Evolutionary conservation across 2,113 vertebrate genomes (phyloP), one percentile per base, ranked within the genome.

Genomic region (Myiozetetes cayanensis): DNA sequence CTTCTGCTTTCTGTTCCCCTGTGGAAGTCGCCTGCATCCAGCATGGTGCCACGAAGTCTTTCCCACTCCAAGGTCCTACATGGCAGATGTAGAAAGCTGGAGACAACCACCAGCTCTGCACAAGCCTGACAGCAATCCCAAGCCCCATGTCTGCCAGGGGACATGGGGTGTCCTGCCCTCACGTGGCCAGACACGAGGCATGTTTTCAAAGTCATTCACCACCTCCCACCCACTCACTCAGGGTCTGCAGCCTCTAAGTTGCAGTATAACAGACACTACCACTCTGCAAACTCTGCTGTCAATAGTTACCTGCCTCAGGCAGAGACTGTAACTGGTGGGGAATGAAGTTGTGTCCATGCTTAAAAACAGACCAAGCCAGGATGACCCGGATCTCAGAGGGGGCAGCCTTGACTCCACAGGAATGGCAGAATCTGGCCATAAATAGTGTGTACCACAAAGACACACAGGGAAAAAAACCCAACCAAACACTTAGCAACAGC

Each of bases 151-250:
- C 30, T 76, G 71, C 41, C 50, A 62, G 59, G 31, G 44, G 61
- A 44, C 39, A 10, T 8, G 19, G 15, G 12, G 9, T 23, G 20
- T 62, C 50, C 63, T 88, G 90, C 59, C 53, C 10, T n/a, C 63
- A 35, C 0, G 0, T 43, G 59, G n/a, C 53, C 80, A 39, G 67
- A 73, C 89, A 78, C 0, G 0, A 16, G n/a, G 31, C 31, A 17
- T 3, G 7, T 41, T 41, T 85, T 14, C 37, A 53, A 44, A 72
- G 28, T 23, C 3, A 0, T 59, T 70, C 0, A 0, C 14, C 17
- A 24, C 28, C 72, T 66, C 30, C 47, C 15, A 49, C 35, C 20
- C 46, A 28, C 67, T 2, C 2, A 19, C 2, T 33, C 24, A 30
- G 56, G 55, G 46, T n/a, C 6, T 67, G 50, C 43, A 71, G 12